phyloP scores from a whole-genome alignment of 2,113 vertebrate genomes.

The Osmerus eperlanus region DNA sequence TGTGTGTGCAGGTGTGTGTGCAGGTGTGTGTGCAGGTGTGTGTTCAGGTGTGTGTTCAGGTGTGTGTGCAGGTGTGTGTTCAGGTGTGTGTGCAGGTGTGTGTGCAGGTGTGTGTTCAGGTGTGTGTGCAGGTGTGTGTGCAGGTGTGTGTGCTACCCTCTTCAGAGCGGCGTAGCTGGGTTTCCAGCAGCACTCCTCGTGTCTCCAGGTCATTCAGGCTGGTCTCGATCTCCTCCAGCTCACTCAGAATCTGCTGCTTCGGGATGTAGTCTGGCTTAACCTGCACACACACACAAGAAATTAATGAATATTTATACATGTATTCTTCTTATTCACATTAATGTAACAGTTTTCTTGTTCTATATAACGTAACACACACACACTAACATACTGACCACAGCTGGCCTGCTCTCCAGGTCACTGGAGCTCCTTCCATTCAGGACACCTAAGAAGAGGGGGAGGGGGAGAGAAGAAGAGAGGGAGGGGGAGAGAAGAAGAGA shows the following conservation, averaged over 20 bases:
- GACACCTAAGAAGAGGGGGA: conserved; percentile 29
- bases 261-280: conserved; percentile 74
- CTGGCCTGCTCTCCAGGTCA: too few relatives aligned
- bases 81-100: too few relatives aligned
- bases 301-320: too few relatives aligned
- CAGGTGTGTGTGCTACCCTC: conserved; percentile 73
- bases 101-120: too few relatives aligned
- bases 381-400: too few relatives aligned
- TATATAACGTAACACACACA: too few relatives aligned
- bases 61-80: too few relatives aligned
- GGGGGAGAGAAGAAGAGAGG: neutral
- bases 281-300: conserved; percentile 42
- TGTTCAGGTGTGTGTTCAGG: neutral
- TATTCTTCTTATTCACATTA: too few relatives aligned
- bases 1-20: conserved; percentile 6
- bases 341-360: too few relatives aligned
- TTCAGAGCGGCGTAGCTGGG: conserved; percentile 78
- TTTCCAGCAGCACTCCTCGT: conserved; percentile 85
- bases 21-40: conserved; percentile 8
- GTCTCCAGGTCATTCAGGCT: conserved; percentile 81
- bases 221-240: conserved; percentile 78
- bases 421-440: conserved; percentile 31
- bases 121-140: neutral
- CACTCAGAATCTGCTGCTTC: conserved; percentile 75
- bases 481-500: neutral